Evolutionary conservation across 2,113 vertebrate genomes (phyloP).

Genomic region (Nibea coibor): DNA sequence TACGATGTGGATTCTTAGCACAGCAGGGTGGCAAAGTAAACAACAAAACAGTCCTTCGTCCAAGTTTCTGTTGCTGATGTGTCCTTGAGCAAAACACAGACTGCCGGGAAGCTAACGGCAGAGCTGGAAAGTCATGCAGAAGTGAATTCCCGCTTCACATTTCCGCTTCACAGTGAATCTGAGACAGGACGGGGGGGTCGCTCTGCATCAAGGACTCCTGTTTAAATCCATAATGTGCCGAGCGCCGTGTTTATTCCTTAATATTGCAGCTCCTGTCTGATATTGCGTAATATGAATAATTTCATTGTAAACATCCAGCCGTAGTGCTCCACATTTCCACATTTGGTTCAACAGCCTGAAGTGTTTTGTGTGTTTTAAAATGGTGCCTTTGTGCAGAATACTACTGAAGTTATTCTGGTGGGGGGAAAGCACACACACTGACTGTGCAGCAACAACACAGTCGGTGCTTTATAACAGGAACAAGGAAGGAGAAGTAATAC

Average conservation of each 20-base stretch:
- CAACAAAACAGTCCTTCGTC: not conserved
- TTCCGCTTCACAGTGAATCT: slow-evolving; percentile 19
- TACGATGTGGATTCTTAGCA: not conserved
- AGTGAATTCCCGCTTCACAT: slow-evolving; percentile 37
- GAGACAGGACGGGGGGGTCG: slow-evolving; percentile 8
- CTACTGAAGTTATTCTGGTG: slow-evolving; percentile 41
- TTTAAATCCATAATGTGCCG: slow-evolving; percentile 51
- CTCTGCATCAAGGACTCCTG: slow-evolving; percentile 55
- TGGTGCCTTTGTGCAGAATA: slow-evolving; percentile 33
- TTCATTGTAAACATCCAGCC: slow-evolving; percentile 57
- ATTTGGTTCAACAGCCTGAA: slow-evolving; percentile 55
- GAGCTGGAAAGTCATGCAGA: slow-evolving; percentile 49
- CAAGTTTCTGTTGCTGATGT: slow-evolving; percentile 12
- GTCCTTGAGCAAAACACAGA: slow-evolving; percentile 40
- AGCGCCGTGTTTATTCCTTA: slow-evolving; percentile 25
- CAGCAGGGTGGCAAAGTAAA: not conserved
- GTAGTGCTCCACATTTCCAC: slow-evolving; percentile 44
- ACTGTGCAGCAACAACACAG: slow-evolving; percentile 45
- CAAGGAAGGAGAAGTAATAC: slow-evolving; percentile 35
- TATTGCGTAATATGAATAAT: slow-evolving; percentile 51
- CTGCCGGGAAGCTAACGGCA: slow-evolving; percentile 3
- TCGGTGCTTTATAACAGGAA: slow-evolving; percentile 59
- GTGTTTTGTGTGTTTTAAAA: slow-evolving; percentile 47
- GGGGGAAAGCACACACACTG: slow-evolving; percentile 23
- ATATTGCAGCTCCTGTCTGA: slow-evolving; percentile 27